These are phyloP conservation scores for Lutjanus erythropterus DNA, from an alignment of 2,113 vertebrate species.

Conservation along the genomic window DNA sequence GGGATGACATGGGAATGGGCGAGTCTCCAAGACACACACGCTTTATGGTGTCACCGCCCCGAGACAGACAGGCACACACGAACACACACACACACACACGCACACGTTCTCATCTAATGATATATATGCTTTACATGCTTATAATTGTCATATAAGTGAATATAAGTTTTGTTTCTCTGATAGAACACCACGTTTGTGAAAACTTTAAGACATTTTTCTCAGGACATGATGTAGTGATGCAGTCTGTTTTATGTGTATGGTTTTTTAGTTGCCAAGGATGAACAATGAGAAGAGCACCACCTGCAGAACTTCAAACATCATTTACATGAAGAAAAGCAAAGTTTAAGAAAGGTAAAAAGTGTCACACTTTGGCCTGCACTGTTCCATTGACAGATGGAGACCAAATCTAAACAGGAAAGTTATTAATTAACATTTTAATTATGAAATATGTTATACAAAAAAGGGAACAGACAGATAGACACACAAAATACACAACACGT, in stretches of 20 bases:
- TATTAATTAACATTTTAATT: conserved; percentile 10
- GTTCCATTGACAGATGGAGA: background rate
- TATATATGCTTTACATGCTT: background rate
- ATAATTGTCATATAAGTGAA: background rate
- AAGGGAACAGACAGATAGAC: conserved; percentile 9
- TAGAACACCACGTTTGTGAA: background rate
- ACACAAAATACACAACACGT: conserved; percentile 30
- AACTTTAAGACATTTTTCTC: background rate
- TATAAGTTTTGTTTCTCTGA: background rate
- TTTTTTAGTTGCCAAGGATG: background rate
- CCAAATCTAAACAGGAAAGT: background rate
- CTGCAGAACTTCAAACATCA: background rate
- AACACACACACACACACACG: conserved; percentile 39
- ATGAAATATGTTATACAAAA: background rate
- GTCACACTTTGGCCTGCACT: background rate
- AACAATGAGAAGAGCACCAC: background rate
- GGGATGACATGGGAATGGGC: conserved; percentile 74
- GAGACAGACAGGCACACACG: conserved; percentile 13
- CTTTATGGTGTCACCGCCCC: conserved; percentile 35
- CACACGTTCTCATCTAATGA: conserved; percentile 29
- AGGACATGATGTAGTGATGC: background rate
- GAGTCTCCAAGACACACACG: conserved; percentile 58
- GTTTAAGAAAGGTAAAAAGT: background rate
- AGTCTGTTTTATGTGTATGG: background rate
- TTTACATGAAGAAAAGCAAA: background rate